Base-by-base conservation (phyloP, 2,113 vertebrate species). In the Hymenochirus boettgeri region DNA sequence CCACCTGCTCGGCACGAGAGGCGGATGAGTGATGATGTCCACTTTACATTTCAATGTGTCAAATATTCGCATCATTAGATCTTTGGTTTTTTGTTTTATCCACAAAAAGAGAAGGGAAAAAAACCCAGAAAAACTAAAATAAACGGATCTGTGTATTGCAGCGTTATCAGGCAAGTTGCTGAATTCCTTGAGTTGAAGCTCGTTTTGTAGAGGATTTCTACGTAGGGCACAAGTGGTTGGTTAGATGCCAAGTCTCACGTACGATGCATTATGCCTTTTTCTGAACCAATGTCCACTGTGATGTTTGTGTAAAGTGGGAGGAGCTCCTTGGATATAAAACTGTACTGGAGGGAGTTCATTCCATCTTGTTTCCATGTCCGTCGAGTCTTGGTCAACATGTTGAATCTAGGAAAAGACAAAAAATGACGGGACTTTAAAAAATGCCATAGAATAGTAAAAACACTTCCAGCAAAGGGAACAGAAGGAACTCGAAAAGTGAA, bases 251-350 rank as follows among this genome's bases (percentile, higher is more conserved):
- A n/a, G 10, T 31, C 19, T 77, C 71, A 75, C 37, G 71, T 73
- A 12, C 23, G 11, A 0, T 60, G 26, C 4, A 58, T 70, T 10
- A 85, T 67, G 11, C 82, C 78, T 1, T 61, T 62, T 46, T 85
- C 77, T 0, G 78, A 81, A 67, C 81, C 85, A 3, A 91, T 81
- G 77, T 90, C 74, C 47, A 91, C 82, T 0, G 88, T 91, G 78
- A 92, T 86, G 76, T 87, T 92, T 63, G 89, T 87, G 72, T 90
- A 91, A 65, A 92, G 88, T 0, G 80, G 81, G n/a, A 74, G 55
- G 72, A 80, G 76, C 7, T 88, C 60, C 60, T 82, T 80, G 1
- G 83, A 84, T 3, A 92, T 4, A 5, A 89, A 56, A 52, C 80
- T 62, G 8, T 90, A 92, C 12, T 84, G 79, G 7, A 71, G 71